Percentiles rank a stretch among this genome's conserved stretches.
These are phyloP conservation scores for Pomacea maculata DNA, from an alignment of 1,140 invertebrate species.

Conservation along the genomic window DNA sequence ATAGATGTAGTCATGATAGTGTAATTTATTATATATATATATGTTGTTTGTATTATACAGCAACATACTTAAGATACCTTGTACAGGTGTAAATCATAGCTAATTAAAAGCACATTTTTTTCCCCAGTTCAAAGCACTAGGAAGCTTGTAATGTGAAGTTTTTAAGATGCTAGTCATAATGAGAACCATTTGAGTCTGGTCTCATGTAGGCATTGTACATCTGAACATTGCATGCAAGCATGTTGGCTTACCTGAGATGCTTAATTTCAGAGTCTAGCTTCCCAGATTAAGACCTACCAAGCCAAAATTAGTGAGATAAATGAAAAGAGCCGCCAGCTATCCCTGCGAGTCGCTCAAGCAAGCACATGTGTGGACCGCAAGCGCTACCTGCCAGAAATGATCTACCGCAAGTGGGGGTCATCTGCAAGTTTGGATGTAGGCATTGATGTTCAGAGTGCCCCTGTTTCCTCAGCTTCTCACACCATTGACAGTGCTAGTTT, in stretches of 20 bases:
- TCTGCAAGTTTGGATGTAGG: background rate
- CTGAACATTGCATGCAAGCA: background rate
- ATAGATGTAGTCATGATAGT: no score
- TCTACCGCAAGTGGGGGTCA: constrained; percentile 26
- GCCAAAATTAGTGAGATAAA: constrained; percentile 56
- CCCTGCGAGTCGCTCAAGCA: constrained; percentile 41
- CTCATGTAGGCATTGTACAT: background rate
- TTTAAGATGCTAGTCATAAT: no score
- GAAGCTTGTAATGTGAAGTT: no score
- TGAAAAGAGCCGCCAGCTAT: constrained; percentile 51
- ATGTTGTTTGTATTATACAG: no score
- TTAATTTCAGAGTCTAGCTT: constrained; percentile 59
- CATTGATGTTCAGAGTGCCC: constrained; percentile 2
- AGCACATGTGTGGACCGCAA: constrained; percentile 43
- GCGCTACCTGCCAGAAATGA: constrained; percentile 34
- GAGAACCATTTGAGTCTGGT: no score
- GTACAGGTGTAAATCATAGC: no score
- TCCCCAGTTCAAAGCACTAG: no score
- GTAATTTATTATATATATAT: no score
- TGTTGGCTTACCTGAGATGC: constrained; percentile 19
- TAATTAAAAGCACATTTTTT: no score
- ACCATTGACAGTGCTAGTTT: constrained; percentile 21
- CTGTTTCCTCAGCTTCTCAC: background rate
- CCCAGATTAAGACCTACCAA: constrained; percentile 61
- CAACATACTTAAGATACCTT: no score